Evolutionary conservation across 2,888 invertebrate genomes (phyloP), one percentile per base, ranked within the genome.

Genomic region (Amblyteles armatorius): DNA sequence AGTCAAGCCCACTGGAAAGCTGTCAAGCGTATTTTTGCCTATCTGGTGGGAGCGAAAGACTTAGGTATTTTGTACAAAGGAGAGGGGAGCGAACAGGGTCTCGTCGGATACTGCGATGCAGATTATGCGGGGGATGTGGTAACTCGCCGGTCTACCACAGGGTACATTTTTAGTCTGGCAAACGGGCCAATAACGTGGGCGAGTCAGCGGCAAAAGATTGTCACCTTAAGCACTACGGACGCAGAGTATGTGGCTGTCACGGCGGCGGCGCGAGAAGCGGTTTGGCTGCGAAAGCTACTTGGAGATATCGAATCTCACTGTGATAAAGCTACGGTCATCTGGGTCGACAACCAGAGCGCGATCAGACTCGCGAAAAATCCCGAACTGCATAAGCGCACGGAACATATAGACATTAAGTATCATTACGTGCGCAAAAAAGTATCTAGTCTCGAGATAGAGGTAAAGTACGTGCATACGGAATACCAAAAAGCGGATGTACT

Each of bases 131-230:
- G 86, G 22, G 84, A 86, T 76, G 60, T 60, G 36, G 69, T 50
- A 13, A 83, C 86, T 3, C 69, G 86, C 68, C 71, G 83, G 7
- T 86, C 88, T 9, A 84, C 81, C 1, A 86, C 89, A 4, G 87
- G 88, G 0, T 87, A 85, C 71, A 50, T 86, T 0, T 86, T 84
- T 60, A 40, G 78, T n/a, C 52, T 80, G 3, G 65, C 74, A 2
- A 73, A 71, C 16, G 86, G 85, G 22, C 81, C 84, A 4, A 55
- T 85, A n/a, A 79, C 85, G 6, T 87, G 87, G 86, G 69, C 76
- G 9, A 83, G 83, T 29, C 83, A 86, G 33, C 22, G 84, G n/a
- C 86, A 86, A 52, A 78, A 57, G 60, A 40, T 83, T 3, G 87
- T 87, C 0, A 73, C 86, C n/a, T 50, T 86, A 1, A 82, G 79